A percentile compares a stretch with the other conserved stretches of the same genome.
Evolutionary conservation across 2,797 vertebrate species (phyloP).

Genomic region (Dicrostonyx torquatus): DNA sequence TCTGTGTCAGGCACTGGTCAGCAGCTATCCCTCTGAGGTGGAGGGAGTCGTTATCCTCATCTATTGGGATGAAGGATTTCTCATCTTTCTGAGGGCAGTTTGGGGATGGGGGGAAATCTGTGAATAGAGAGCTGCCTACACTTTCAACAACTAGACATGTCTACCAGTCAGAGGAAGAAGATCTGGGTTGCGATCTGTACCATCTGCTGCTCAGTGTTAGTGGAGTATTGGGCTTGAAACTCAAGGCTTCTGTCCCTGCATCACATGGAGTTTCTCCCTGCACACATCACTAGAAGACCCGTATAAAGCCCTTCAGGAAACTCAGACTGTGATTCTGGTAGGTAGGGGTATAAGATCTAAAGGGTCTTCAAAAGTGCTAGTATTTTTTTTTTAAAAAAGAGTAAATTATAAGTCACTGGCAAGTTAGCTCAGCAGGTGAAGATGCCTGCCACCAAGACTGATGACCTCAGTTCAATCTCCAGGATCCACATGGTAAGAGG

Average conservation of each 20-base stretch:
- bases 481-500: background rate
- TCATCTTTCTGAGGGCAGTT: background rate
- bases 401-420: background rate
- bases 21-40: background rate
- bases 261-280: background rate
- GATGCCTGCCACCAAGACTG: background rate
- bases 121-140: background rate
- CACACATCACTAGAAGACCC: background rate
- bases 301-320: background rate
- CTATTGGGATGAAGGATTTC: constrained; percentile 3
- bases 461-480: background rate
- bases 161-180: background rate
- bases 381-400: background rate
- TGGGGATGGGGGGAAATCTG: background rate
- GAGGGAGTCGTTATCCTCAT: background rate
- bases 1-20: background rate
- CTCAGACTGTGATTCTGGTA: background rate
- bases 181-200: background rate
- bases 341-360: background rate
- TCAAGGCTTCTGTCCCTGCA: background rate
- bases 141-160: background rate
- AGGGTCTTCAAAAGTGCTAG: constrained; percentile 40
- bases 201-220: background rate
- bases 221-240: background rate
- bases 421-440: background rate